These are phyloP conservation scores for Sciurus vulgaris DNA, from an alignment of 2,797 vertebrate genomes.

Conservation along the genomic window DNA sequence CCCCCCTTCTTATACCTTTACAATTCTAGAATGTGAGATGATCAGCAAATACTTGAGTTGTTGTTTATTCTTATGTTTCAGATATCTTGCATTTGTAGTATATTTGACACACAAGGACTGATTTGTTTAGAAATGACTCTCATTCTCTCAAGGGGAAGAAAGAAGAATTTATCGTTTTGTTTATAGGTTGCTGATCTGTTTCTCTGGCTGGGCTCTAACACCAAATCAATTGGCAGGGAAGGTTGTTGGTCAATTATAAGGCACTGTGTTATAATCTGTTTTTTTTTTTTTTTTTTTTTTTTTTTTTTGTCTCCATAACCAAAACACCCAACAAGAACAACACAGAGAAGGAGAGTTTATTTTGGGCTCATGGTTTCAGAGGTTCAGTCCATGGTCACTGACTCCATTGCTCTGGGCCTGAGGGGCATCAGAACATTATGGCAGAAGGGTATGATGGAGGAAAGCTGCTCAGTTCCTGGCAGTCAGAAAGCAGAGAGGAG, in stretches of 20 bases:
- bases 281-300: too few relatives aligned
- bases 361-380: too few relatives aligned
- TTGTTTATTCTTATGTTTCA: background rate
- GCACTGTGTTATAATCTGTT: background rate
- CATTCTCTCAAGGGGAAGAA: background rate
- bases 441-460: too few relatives aligned
- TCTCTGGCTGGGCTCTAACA: background rate
- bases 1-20: background rate
- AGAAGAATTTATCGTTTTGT: background rate
- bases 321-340: too few relatives aligned
- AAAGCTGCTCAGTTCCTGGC: too few relatives aligned
- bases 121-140: conserved; percentile 36
- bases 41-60: background rate
- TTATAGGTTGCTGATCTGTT: background rate
- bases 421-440: too few relatives aligned
- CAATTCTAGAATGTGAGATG: background rate
- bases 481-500: too few relatives aligned
- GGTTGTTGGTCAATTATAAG: background rate
- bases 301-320: too few relatives aligned
- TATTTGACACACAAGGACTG: background rate
- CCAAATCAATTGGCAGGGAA: background rate
- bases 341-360: too few relatives aligned
- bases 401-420: too few relatives aligned
- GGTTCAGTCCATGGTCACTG: too few relatives aligned
- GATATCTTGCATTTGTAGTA: conserved; percentile 8